These are phyloP conservation scores for Platichthys stellatus DNA, from an alignment of 2,113 vertebrate genomes.

Conservation along the genomic window DNA sequence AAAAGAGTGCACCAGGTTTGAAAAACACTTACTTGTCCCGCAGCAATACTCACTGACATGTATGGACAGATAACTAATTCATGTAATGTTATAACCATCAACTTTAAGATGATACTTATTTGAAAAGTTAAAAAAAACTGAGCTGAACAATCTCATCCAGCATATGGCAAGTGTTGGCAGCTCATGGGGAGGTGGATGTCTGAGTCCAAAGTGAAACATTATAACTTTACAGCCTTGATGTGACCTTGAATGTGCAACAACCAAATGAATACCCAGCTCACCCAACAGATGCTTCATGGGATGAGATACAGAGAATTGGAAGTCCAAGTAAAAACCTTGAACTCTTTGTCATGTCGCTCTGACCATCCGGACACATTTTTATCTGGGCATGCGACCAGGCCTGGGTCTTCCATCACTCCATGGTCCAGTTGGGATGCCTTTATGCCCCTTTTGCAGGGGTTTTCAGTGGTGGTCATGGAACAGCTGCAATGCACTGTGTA, in stretches of 20 bases:
- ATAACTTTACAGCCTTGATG: not conserved
- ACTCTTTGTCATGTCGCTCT: not conserved
- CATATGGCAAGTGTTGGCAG: not conserved
- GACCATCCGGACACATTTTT: too few relatives aligned
- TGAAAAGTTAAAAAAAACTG: too few relatives aligned
- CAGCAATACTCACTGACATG: slow-evolving; percentile 9
- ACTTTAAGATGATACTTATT: not conserved
- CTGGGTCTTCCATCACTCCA: not conserved
- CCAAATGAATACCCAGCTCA: too few relatives aligned
- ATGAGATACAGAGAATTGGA: too few relatives aligned
- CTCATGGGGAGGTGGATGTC: not conserved
- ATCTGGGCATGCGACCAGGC: too few relatives aligned
- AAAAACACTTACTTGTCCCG: not conserved
- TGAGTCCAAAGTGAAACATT: not conserved
- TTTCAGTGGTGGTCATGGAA: not conserved
- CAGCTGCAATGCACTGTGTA: too few relatives aligned
- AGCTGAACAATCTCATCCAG: too few relatives aligned
- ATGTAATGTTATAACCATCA: not conserved
- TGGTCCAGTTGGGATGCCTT: not conserved
- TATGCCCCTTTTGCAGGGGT: too few relatives aligned
- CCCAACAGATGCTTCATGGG: too few relatives aligned
- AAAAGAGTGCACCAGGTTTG: not conserved
- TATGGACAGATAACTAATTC: not conserved
- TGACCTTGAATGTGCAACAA: not conserved
- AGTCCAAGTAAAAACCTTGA: not conserved